Percentiles rank a stretch among this genome's conserved stretches.
phyloP scores from a whole-genome alignment of 53 echinoderm and acorn worm genomes.

The Actinopyga echinites region DNA sequence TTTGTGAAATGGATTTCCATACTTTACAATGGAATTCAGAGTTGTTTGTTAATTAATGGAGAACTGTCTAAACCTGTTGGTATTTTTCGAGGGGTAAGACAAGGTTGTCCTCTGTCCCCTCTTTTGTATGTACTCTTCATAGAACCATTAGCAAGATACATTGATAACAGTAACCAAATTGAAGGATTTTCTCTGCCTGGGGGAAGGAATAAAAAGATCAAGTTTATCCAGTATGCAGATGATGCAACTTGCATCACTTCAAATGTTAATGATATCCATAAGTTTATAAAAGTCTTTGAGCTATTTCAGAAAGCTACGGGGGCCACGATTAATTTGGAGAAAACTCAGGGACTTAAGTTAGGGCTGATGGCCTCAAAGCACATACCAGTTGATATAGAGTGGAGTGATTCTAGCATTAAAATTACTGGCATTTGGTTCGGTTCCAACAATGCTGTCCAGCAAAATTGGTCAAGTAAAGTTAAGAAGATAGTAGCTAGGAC shows the following conservation, averaged over 20 bases:
- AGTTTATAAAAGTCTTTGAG: too few relatives aligned
- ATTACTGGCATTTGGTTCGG: conserved; percentile 47
- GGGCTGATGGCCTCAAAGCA: conserved; percentile 17
- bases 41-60: conserved; percentile 41
- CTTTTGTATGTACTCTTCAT: too few relatives aligned
- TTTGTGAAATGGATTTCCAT: conserved; percentile 44
- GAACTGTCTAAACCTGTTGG: background rate
- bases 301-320: too few relatives aligned
- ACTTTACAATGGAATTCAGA: conserved; percentile 35
- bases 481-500: background rate
- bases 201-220: conserved; percentile 20
- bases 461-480: background rate
- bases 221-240: conserved; percentile 50
- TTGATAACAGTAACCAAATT: background rate
- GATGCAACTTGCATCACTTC: too few relatives aligned
- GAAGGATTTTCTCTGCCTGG: conserved; percentile 36
- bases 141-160: too few relatives aligned
- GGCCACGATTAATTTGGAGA: conserved; percentile 7
- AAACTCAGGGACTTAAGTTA: conserved; percentile 16
- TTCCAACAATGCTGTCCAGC: background rate
- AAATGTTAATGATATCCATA: too few relatives aligned
- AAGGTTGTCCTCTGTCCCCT: too few relatives aligned
- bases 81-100: conserved; percentile 38
- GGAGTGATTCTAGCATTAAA: conserved; percentile 15
- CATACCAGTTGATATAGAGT: conserved; percentile 19